Conservation (phyloP, 2,888 invertebrate genomes). For the Xiphydria camelus region DNA sequence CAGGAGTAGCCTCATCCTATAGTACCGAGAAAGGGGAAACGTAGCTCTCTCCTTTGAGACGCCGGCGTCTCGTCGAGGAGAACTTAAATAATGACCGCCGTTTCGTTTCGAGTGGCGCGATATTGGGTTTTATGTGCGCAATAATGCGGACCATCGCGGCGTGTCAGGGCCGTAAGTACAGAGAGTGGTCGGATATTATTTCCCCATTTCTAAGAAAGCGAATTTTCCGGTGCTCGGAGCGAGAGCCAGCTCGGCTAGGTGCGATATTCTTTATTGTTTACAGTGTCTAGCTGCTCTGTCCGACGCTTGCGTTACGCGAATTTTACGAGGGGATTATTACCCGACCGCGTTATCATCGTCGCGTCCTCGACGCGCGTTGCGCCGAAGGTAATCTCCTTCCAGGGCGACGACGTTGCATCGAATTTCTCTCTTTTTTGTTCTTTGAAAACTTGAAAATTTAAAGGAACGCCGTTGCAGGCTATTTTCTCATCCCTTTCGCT, state of each 20-base stretch:
- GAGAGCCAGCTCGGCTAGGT: neutral
- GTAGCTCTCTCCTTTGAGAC: too few relatives aligned
- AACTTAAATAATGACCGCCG: slow-evolving; percentile 3
- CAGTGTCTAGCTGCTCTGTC: too few relatives aligned
- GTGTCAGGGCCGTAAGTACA: slow-evolving; percentile 24
- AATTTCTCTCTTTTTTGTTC: too few relatives aligned
- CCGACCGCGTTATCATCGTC: neutral
- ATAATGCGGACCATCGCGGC: slow-evolving; percentile 39
- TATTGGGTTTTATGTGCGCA: slow-evolving; percentile 42
- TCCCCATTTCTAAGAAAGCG: slow-evolving; percentile 2
- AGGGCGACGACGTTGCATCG: too few relatives aligned
- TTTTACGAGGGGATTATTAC: neutral
- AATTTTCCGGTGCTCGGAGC: neutral
- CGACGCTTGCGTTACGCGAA: too few relatives aligned
- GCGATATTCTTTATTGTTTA: neutral
- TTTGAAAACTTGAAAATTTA: too few relatives aligned
- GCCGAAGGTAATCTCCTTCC: too few relatives aligned
- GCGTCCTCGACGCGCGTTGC: too few relatives aligned
- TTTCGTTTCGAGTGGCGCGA: slow-evolving; percentile 26
- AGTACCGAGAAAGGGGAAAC: too few relatives aligned
- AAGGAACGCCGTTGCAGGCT: neutral
- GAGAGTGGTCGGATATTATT: slow-evolving; percentile 5
- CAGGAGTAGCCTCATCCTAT: too few relatives aligned
- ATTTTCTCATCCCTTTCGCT: neutral
- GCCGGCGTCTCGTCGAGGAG: too few relatives aligned